phyloP scores from a whole-genome alignment of 2,888 invertebrate species.

The Apantesis nais region DNA sequence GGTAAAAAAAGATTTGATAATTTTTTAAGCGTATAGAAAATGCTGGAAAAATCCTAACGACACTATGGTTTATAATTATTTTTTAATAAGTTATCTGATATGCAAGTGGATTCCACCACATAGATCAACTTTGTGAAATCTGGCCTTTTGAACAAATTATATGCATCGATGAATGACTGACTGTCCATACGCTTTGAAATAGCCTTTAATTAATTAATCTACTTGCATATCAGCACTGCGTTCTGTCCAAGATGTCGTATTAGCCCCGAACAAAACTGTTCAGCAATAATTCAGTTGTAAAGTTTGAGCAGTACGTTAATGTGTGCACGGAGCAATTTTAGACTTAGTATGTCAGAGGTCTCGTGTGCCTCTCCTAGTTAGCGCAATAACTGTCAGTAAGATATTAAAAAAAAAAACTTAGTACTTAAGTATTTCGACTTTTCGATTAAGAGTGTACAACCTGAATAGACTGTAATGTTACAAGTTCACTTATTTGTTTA shows the following conservation, averaged over 20 bases:
- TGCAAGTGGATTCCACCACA: constrained; percentile 28
- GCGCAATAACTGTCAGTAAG: constrained; percentile 67
- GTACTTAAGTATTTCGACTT: constrained; percentile 75
- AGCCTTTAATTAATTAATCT: constrained; percentile 6
- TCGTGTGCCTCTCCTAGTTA: constrained; percentile 62
- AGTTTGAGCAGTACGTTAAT: constrained; percentile 42
- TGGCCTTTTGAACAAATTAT: constrained; percentile 7
- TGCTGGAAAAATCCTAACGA: constrained; percentile 10
- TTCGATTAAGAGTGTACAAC: constrained; percentile 81
- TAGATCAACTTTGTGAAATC: neutral
- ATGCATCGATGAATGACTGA: constrained; percentile 15
- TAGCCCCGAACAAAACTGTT: constrained; percentile 57
- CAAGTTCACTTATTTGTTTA: constrained; percentile 63
- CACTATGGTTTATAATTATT: constrained; percentile 31
- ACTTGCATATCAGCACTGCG: constrained; percentile 32
- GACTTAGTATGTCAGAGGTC: constrained; percentile 59
- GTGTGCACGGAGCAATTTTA: constrained; percentile 74
- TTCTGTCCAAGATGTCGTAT: constrained; percentile 29
- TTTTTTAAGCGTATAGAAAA: neutral
- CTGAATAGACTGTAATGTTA: constrained; percentile 81
- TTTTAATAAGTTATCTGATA: constrained; percentile 31
- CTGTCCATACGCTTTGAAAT: constrained; percentile 1
- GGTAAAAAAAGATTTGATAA: neutral
- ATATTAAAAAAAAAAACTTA: constrained; percentile 53
- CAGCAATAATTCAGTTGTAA: constrained; percentile 53